phyloP scores from a whole-genome alignment of 2,888 invertebrate species.

The Eledone cirrhosa region DNA sequence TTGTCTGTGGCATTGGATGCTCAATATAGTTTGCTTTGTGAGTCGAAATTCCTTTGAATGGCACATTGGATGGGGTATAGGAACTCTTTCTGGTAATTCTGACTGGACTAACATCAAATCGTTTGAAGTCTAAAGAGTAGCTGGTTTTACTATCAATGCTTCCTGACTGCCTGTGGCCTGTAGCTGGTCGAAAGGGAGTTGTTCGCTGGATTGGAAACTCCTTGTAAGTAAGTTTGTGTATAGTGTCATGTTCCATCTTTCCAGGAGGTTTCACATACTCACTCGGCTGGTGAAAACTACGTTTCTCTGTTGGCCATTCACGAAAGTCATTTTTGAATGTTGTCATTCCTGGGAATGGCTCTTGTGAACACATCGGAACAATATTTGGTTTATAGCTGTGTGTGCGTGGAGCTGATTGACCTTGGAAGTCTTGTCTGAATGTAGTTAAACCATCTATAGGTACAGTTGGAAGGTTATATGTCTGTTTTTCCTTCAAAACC shows the following conservation, averaged over 20 bases:
- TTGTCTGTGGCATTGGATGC: constrained; percentile 44
- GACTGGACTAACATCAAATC: constrained; percentile 53
- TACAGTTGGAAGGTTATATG: constrained; percentile 53
- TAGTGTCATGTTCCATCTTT: constrained; percentile 61
- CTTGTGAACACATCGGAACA: constrained; percentile 58
- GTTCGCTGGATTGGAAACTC: constrained; percentile 52
- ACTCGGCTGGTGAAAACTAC: constrained; percentile 54
- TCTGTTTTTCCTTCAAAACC: constrained; percentile 49
- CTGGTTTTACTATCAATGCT: constrained; percentile 60
- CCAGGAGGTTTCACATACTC: constrained; percentile 60
- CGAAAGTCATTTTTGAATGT: constrained; percentile 63
- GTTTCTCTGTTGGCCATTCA: constrained; percentile 54
- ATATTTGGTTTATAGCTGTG: constrained; percentile 62
- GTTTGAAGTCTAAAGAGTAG: constrained; percentile 57
- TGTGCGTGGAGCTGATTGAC: constrained; percentile 46
- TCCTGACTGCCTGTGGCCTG: constrained; percentile 43
- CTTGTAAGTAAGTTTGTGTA: constrained; percentile 56
- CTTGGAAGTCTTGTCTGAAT: constrained; percentile 58
- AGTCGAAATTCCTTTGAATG: constrained; percentile 64
- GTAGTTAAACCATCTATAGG: constrained; percentile 62
- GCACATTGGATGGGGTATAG: constrained; percentile 62
- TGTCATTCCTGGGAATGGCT: constrained; percentile 63
- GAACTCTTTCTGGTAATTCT: constrained; percentile 45
- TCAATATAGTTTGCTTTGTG: constrained; percentile 60
- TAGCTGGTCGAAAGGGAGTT: constrained; percentile 46